Evolutionary conservation across 2,113 vertebrate species (phyloP).

Genomic region (Actenoides hombroni): DNA sequence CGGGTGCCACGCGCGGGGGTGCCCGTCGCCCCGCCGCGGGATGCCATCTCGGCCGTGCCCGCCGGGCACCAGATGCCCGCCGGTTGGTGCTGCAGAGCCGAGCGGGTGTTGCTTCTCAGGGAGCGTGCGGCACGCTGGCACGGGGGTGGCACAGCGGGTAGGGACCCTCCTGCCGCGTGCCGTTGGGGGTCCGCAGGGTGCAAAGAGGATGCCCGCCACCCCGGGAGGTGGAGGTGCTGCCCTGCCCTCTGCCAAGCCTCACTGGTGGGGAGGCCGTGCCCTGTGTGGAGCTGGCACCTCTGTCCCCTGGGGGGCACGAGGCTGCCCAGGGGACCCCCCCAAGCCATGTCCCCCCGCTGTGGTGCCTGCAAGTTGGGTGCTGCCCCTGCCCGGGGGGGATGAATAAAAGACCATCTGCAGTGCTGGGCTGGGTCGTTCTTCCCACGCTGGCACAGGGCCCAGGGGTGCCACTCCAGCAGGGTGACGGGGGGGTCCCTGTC

Average conservation of each 20-base stretch:
- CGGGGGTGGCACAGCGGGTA: neutral
- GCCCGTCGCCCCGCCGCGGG: neutral
- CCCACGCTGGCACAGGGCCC: neutral
- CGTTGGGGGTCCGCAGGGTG: accelerated
- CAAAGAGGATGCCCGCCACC: neutral
- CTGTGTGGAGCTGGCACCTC: neutral
- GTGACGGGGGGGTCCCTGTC: neutral
- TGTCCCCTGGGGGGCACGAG: neutral
- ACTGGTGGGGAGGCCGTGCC: neutral
- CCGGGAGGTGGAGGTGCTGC: neutral
- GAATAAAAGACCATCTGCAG: neutral
- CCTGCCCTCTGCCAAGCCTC: no score
- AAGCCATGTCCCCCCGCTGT: accelerated
- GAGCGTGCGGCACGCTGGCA: neutral
- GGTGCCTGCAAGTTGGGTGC: neutral
- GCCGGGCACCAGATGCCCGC: no score
- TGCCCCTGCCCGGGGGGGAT: neutral
- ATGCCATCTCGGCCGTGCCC: neutral
- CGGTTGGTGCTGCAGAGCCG: no score
- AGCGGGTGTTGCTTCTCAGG: neutral
- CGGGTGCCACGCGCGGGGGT: no score
- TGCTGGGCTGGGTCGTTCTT: neutral
- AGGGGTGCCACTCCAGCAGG: neutral
- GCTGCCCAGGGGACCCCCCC: neutral
- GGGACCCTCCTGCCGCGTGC: accelerated